Base-by-base conservation (phyloP, 35 echinoderm and acorn worm genomes). In the Antedon bifida region DNA sequence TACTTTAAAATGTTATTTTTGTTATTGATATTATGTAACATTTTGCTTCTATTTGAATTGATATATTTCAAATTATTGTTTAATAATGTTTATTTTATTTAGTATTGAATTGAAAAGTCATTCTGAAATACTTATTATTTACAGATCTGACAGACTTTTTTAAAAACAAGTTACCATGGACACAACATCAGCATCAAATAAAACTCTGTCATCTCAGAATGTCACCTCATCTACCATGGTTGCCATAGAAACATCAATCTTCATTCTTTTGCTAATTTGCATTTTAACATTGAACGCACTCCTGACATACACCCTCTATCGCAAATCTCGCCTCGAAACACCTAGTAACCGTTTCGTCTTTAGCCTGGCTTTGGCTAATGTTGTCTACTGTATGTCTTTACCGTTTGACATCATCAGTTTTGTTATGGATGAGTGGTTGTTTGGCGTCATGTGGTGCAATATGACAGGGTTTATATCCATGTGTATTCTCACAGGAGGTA, bases 361-460 rank as follows among this genome's bases (percentile, higher is more conserved):
- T 35, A 78, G 74, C 30, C 45, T 92, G 82, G 76, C 86, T 3
- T 32, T 92, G 79, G 83, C 90, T 0, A 92, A 92, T 73, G 75
- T 87, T 64, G 82, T 82, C 16, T 81, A 39, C 33, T 82, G 85
- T 21, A 74, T 79, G 30, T 86, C 87, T 8, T 33, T 91, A 32
- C 90, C 90, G 1, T 80, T 91, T 21, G 84, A 87, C 32, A 42
- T 87, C 32, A 77, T 88, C 81, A 91, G 90, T 51, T 75, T 77
- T 13, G 16, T 91, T 11, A 55, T 78, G 26, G 45, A 77, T 13
- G 82, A 87, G 73, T 91, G 90, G 90, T 79, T 85, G 33, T 80
- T 91, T 78, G 89, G 89, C 7, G 85, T 91, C 23, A 86, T 91
- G 81, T 81, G 86, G 85, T 91, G 89, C 46, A 87, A 87, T 38